phyloP scores from a whole-genome alignment of 2,888 invertebrate genomes.

The Pecten maximus region DNA sequence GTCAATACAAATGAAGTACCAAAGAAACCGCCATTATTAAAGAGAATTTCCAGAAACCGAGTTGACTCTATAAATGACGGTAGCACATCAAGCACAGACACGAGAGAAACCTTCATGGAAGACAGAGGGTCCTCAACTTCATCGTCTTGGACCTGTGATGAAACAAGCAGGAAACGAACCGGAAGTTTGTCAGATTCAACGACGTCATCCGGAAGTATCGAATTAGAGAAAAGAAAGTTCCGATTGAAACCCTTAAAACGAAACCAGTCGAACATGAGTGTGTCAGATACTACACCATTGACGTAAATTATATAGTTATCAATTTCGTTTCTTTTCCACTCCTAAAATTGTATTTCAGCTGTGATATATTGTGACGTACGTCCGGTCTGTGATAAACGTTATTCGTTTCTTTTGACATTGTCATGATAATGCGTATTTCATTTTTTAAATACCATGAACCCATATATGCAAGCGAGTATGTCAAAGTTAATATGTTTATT shows the following conservation, averaged over 20 bases:
- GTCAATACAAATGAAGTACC: neutral
- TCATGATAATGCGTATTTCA: neutral
- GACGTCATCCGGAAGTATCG: constrained; percentile 21
- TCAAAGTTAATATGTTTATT: neutral
- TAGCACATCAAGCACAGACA: neutral
- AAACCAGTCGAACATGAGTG: constrained; percentile 25
- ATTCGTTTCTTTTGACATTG: neutral
- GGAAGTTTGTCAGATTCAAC: neutral
- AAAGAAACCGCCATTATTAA: neutral
- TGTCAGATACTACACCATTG: neutral
- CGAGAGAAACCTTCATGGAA: neutral
- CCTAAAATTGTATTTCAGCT: constrained; percentile 5
- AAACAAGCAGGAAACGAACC: neutral
- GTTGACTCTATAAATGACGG: neutral
- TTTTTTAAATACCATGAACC: neutral
- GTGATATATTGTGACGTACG: constrained; percentile 13
- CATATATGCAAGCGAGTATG: neutral
- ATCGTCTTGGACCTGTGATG: neutral
- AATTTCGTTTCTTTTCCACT: neutral
- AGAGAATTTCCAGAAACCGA: neutral
- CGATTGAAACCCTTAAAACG: neutral
- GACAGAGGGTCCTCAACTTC: neutral
- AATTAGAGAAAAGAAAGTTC: neutral
- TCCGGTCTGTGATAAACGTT: constrained; percentile 4
- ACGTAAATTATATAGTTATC: neutral